Conservation (phyloP, 2,888 invertebrate species). For the Tachina lurida region DNA sequence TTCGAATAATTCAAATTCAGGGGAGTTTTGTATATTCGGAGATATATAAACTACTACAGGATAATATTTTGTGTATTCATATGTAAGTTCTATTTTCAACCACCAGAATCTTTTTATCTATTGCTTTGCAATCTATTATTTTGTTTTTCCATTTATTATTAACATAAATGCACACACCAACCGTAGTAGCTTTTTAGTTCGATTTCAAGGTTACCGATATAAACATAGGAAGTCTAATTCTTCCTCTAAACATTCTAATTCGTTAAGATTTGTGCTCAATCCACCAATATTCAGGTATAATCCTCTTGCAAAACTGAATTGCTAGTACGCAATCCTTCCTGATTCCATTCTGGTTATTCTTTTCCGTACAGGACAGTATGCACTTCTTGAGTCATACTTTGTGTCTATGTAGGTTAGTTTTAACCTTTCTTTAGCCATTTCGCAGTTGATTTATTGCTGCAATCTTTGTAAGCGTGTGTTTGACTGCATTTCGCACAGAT, state of each 20-base stretch:
- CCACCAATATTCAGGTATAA: conserved; percentile 35
- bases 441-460: conserved; percentile 44
- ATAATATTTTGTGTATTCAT: no score
- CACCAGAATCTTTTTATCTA: no score
- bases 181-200: no score
- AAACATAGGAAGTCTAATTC: no score
- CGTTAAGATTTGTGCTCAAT: background rate
- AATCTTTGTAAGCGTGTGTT: conserved; percentile 10
- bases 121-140: no score
- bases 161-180: no score
- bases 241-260: background rate
- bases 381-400: conserved; percentile 47
- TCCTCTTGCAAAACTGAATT: background rate
- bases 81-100: no score
- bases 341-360: background rate
- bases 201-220: no score
- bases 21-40: no score
- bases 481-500: conserved; percentile 2
- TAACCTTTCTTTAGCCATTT: conserved; percentile 21
- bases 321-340: conserved; percentile 17
- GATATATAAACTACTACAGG: no score
- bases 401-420: conserved; percentile 8
- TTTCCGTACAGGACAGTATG: background rate
- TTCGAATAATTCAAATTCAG: no score
- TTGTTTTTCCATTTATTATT: no score